A percentile compares a stretch with the other conserved stretches of the same genome.
These are phyloP conservation scores for Sabatieria punctata DNA, from an alignment of 2,888 invertebrate species.

Conservation along the genomic window DNA sequence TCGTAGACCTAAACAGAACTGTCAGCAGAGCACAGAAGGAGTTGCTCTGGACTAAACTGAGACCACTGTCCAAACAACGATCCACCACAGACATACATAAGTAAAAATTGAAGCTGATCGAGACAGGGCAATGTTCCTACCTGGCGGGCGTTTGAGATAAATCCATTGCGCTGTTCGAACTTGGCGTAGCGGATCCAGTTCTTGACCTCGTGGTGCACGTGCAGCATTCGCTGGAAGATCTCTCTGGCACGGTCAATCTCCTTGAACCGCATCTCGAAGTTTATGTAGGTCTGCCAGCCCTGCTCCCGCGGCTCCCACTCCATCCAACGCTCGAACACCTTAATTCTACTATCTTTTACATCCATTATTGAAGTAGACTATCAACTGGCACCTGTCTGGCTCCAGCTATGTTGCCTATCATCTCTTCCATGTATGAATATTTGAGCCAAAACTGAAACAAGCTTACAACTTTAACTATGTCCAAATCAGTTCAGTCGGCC, in stretches of 20 bases:
- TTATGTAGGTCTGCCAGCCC: conserved; percentile 98
- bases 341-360: no score
- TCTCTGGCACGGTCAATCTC: conserved; percentile 79
- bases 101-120: no score
- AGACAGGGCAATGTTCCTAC: not conserved
- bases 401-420: conserved; percentile 87
- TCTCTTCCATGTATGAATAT: conserved; percentile 99
- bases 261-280: conserved; percentile 89
- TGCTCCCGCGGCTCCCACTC: conserved; percentile 99
- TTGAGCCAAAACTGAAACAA: conserved; percentile 91
- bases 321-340: conserved; percentile 97
- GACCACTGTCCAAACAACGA: no score
- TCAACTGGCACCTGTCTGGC: conserved; percentile 22
- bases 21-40: not conserved
- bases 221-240: conserved; percentile 82
- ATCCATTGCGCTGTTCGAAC: conserved; percentile 89
- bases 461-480: no score
- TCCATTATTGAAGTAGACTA: no score
- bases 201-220: conserved; percentile 89
- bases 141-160: conserved; percentile 61
- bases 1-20: conserved; percentile 55
- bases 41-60: no score
- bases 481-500: no score
- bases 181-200: conserved; percentile 96
- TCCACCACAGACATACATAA: no score